A percentile compares a stretch with the other conserved stretches of the same genome.
Evolutionary conservation across 2,888 invertebrate species (phyloP).

Genomic region (Penaeus monodon): DNA sequence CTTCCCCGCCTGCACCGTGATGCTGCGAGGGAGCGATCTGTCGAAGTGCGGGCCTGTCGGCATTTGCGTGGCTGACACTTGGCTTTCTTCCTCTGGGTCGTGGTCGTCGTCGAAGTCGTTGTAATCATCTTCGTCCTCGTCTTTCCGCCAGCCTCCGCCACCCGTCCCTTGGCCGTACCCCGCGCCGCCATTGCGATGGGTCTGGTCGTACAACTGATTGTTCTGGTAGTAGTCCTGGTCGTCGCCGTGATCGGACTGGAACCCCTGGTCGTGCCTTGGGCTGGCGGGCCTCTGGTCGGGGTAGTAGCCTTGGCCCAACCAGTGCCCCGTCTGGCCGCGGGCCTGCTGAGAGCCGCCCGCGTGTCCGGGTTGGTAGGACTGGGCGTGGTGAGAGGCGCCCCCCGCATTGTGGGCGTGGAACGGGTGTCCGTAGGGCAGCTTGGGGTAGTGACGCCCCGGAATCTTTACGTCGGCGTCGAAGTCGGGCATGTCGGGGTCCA

Average conservation of each 20-base stretch:
- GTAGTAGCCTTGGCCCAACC: not conserved
- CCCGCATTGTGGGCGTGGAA: not conserved
- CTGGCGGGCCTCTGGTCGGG: not conserved
- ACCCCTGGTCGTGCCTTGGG: not conserved
- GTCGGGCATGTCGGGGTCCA: not conserved
- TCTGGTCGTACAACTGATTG: not conserved
- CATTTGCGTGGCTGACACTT: not conserved
- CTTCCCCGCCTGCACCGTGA: constrained; percentile 47
- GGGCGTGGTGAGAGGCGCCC: not conserved
- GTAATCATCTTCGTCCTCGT: not conserved
- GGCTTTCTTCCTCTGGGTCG: constrained; percentile 11
- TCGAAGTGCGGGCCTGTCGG: constrained; percentile 33
- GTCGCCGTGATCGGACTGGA: not conserved
- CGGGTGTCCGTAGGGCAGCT: constrained; percentile 40
- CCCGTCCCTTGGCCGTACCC: not conserved
- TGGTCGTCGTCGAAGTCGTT: constrained; percentile 10
- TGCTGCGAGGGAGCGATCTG: constrained; percentile 30
- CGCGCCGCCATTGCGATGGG: constrained; percentile 6
- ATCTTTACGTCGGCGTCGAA: constrained; percentile 56
- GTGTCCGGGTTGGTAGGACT: not conserved
- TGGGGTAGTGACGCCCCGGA: constrained; percentile 54
- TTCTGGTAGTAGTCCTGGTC: not conserved
- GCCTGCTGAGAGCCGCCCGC: not conserved
- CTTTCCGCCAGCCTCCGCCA: not conserved
- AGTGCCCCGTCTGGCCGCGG: not conserved